Base-by-base conservation (phyloP, 2,113 vertebrate genomes). In the Brachirus orientalis region DNA sequence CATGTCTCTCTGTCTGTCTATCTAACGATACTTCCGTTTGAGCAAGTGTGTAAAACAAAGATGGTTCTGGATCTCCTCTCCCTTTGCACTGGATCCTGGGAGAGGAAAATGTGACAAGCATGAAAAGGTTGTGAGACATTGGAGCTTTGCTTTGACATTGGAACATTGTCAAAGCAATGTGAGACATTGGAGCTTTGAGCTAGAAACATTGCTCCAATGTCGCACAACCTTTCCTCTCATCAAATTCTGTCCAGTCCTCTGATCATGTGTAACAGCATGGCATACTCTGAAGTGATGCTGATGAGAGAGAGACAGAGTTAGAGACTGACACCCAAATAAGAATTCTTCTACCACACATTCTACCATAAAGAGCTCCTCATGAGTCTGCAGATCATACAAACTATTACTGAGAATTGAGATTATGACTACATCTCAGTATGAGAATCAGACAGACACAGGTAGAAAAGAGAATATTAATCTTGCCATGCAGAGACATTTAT, bases 21-120 rank as follows among this genome's bases (percentile, higher is more conserved):
- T 47, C 69, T 88, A 82, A 91, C 91, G 86, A 92, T 90, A 92
- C 91, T 92, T 92, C 88, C 80, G 88, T 91, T 91, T 91, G 90
- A 89, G 47, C 19, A 57, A 58, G 57, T 74, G 74, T 53, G 82
- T 86, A 84, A 87, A 89, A 79, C 82, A 88, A 82, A 82, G 72
- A 75, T 61, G 10, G 78, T 68, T 78, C 77, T 52, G 75, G 55
- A 79, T 81, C 79, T 83, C 57, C 52, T 68, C 61, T 69, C 50
- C 67, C 71, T 69, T 61, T 38, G 62, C 53, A 4, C 16, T 41
- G 38, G 40, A 56, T 88, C 86, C 78, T 84, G 12, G 53, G 80
- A 82, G 80, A 77, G 77, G 66, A 76, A 68, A 83, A 75, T 79
- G 83, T 73, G 73, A 81, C 75, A 69, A 47, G 77, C 84, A 81